phyloP scores from a whole-genome alignment of 2,888 invertebrate species.

The Carabus problematicus region DNA sequence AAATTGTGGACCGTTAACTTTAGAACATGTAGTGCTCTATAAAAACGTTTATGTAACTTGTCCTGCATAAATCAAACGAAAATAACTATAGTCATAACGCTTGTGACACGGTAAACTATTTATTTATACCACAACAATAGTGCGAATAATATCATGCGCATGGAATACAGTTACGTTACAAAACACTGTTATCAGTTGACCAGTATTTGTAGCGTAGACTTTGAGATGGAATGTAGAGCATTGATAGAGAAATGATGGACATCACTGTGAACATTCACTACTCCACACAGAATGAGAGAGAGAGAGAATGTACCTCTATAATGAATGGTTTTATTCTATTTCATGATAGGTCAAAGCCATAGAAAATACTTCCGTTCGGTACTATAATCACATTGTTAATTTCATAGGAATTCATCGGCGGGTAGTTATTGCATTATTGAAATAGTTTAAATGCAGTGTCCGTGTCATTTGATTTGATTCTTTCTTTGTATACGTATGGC shows the following conservation, averaged over 20 bases:
- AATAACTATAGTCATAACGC: slow-evolving; percentile 11
- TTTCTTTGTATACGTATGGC: neutral
- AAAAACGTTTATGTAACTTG: slow-evolving; percentile 1
- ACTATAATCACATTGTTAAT: slow-evolving; percentile 9
- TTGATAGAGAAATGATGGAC: slow-evolving; percentile 1
- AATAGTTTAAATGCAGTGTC: neutral
- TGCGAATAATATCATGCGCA: slow-evolving; percentile 32
- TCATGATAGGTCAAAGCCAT: slow-evolving; percentile 19
- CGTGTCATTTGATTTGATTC: neutral
- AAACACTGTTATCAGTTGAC: slow-evolving; percentile 7
- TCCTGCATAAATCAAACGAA: slow-evolving; percentile 27
- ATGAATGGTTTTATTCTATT: slow-evolving; percentile 12
- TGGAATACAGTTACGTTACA: slow-evolving; percentile 20
- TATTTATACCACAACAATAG: slow-evolving; percentile 16
- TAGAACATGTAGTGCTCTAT: neutral
- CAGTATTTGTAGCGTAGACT: neutral
- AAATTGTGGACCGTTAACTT: slow-evolving; percentile 15
- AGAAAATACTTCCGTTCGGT: slow-evolving; percentile 10
- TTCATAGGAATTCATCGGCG: slow-evolving; percentile 1
- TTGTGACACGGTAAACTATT: slow-evolving; percentile 32
- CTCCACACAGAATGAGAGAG: neutral
- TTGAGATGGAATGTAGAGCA: slow-evolving; percentile 5
- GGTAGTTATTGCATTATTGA: slow-evolving; percentile 5
- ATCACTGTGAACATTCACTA: neutral
- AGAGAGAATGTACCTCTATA: neutral